Percentiles rank a stretch among this genome's conserved stretches.
phyloP scores from a whole-genome alignment of 2,888 invertebrate species.

The Ecdyonurus torrentis region DNA sequence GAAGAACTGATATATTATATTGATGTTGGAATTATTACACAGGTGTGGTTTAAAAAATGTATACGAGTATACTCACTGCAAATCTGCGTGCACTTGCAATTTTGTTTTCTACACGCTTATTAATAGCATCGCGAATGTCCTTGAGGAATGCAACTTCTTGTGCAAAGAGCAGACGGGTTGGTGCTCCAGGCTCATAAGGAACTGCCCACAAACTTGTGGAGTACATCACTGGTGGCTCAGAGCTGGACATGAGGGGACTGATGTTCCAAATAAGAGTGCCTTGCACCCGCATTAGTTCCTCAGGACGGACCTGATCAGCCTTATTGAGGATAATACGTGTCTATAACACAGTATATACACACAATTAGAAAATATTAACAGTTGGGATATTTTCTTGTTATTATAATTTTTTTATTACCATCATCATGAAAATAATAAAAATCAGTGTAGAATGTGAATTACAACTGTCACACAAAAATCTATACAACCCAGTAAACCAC shows the following conservation, averaged over 20 bases:
- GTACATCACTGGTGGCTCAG: conserved; percentile 86
- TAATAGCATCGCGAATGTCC: conserved; percentile 70
- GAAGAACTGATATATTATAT: too few relatives aligned
- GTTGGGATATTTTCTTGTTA: background rate
- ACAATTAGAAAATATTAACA: background rate
- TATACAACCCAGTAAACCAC: too few relatives aligned
- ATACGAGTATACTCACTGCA: conserved; percentile 70
- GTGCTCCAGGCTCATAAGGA: conserved; percentile 67
- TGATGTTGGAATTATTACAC: too few relatives aligned
- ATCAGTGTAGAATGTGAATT: conserved; percentile 3
- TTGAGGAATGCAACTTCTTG: conserved; percentile 78
- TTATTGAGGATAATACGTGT: conserved; percentile 88
- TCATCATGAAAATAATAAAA: conserved; percentile 1
- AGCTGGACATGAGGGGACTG: conserved; percentile 88
- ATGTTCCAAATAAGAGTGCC: conserved; percentile 92
- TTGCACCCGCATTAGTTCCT: conserved; percentile 84
- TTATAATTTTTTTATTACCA: background rate
- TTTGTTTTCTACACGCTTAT: conserved; percentile 83
- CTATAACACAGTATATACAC: conserved; percentile 30
- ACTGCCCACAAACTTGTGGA: conserved; percentile 76
- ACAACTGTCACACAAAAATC: background rate
- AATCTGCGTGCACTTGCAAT: conserved; percentile 88
- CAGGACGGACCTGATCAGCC: conserved; percentile 81
- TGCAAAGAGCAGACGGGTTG: conserved; percentile 62
- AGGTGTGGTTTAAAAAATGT: too few relatives aligned